Evolutionary conservation across 2,888 invertebrate species (phyloP), one percentile per base, ranked within the genome.

Genomic region (Synanthedon vespiformis): DNA sequence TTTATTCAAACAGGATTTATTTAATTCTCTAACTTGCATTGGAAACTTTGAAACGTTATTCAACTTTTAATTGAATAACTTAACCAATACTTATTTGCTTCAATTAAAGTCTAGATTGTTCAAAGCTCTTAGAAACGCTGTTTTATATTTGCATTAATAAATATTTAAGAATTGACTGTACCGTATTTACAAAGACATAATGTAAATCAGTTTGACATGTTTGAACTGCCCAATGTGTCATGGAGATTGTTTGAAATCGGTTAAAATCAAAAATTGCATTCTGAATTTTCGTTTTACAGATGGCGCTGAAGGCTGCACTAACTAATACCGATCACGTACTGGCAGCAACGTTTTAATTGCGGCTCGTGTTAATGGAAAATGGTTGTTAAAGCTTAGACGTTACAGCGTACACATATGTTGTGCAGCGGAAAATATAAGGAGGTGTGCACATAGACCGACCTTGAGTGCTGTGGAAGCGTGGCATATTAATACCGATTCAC

Each of bases 401-500:
- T 52, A 49, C 49, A 54, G 50, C 52, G 48, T 44, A 44, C 14
- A 44, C 13, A 13, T 44, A n/a, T 6, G 14, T 44, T 44, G 11
- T 44, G 51, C 53, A 54, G 51, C 55, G 51, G 57, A 63, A 58
- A 13, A 44, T 13, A 59, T 63, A 62, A 64, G 61, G 60, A 59
- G 59, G 60, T 60, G 58, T 66, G 63, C 70, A 74, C 74, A 77
- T 78, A 79, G 77, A 74, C 55, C 68, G 74, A 73, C 84, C 84
- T 84, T 83, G 80, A 61, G 40, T 58, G 69, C 56, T 67, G 65
- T 66, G 70, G 75, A 77, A 76, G 72, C 67, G 74, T 72, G 76
- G 81, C 82, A 84, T 84, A 81, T 78, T 82, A 83, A 84, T 81
- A 77, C 72, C 64, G 65, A 69, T 80, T 83, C 80, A 76, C 64